phyloP scores from a whole-genome alignment of 2,113 vertebrate species.

The Verasper variegatus region DNA sequence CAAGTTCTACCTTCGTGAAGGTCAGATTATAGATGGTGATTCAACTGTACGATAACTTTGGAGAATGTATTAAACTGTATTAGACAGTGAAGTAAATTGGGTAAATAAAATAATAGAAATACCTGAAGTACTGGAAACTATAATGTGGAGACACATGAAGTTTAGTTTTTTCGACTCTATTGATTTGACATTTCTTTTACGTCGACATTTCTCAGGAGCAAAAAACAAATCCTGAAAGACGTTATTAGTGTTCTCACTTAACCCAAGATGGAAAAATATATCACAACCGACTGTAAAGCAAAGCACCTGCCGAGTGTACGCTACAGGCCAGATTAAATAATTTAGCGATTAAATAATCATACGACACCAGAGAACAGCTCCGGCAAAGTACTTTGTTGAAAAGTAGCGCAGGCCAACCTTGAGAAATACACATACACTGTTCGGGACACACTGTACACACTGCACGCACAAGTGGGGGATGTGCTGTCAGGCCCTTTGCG shows the following conservation, averaged over 20 bases:
- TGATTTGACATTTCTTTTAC: too few relatives aligned
- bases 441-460: background rate
- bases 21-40: too few relatives aligned
- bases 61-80: too few relatives aligned
- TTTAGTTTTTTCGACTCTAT: too few relatives aligned
- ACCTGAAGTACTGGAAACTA: too few relatives aligned
- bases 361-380: constrained; percentile 12
- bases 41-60: too few relatives aligned
- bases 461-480: background rate
- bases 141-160: too few relatives aligned
- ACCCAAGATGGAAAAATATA: background rate
- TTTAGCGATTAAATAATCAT: constrained; percentile 22
- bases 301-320: background rate
- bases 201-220: too few relatives aligned
- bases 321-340: background rate
- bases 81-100: too few relatives aligned
- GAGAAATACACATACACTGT: background rate
- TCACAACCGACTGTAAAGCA: background rate
- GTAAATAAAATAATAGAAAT: too few relatives aligned
- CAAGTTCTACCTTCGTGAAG: too few relatives aligned
- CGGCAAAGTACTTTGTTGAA: background rate
- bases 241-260: background rate
- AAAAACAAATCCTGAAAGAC: too few relatives aligned
- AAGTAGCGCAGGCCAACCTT: background rate
- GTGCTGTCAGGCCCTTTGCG: background rate